Conservation (phyloP, 1,140 invertebrate genomes). For the Phymorhynchus buccinoides region DNA sequence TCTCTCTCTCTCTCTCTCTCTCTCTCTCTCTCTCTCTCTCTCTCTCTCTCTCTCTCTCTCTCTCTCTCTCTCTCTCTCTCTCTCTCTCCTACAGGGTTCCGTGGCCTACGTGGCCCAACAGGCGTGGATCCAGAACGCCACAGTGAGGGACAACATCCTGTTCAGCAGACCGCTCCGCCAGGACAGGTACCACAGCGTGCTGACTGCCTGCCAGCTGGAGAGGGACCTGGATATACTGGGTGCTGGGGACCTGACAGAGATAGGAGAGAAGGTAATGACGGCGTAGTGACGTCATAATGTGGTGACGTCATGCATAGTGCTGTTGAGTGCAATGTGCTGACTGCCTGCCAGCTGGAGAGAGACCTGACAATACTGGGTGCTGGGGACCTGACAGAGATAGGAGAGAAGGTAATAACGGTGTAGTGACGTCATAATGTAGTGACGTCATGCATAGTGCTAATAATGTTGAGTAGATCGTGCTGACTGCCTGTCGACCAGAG, state of each 20-base stretch:
- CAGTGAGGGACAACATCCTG: conserved; percentile 64
- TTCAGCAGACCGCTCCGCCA: conserved; percentile 61
- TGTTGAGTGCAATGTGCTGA: conserved; percentile 85
- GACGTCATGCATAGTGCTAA: too few species aligned
- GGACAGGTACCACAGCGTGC: conserved; percentile 83
- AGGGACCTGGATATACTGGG: conserved; percentile 72
- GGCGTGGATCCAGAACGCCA: conserved; percentile 83
- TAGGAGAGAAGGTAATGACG: conserved; percentile 76
- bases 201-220: conserved; percentile 80
- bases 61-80: not conserved
- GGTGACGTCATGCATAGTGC: too few species aligned
- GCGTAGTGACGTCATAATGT: not conserved
- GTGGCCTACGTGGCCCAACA: conserved; percentile 86
- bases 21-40: too few species aligned
- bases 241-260: conserved; percentile 75
- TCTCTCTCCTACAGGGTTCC: conserved; percentile 11
- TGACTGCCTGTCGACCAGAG: conserved; percentile 80
- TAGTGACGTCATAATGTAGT: not conserved
- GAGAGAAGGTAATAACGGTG: conserved; percentile 75
- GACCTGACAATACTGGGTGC: conserved; percentile 72
- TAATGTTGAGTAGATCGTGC: too few species aligned
- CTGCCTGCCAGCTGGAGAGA: conserved; percentile 77
- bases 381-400: conserved; percentile 76
- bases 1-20: not conserved
- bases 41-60: not conserved